Evolutionary conservation across 2,797 vertebrate species (phyloP).

Genomic region (Sebastiscus albofasciatus): DNA sequence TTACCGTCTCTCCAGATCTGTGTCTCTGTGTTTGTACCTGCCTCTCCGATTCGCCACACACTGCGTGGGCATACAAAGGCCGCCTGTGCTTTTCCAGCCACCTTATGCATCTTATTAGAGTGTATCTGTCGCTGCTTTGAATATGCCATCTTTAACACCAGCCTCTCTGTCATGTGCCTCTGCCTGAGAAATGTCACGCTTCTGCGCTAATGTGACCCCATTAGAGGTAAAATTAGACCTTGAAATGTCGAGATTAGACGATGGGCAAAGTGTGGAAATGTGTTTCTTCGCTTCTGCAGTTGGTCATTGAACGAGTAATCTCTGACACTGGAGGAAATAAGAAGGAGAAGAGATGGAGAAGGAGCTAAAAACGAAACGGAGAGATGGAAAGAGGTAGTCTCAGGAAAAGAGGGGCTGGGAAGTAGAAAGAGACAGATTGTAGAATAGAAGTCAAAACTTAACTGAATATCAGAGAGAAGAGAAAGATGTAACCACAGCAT

Average conservation of each 20-base stretch:
- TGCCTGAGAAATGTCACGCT: background rate
- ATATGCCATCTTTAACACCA: background rate
- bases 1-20: constrained; percentile 34
- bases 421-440: background rate
- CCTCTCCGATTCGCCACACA: background rate
- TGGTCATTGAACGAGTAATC: background rate
- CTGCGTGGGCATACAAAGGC: background rate
- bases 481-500: background rate
- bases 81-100: background rate
- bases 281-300: background rate
- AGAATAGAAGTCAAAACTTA: background rate
- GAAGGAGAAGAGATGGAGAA: background rate
- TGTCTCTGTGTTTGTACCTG: constrained; percentile 22
- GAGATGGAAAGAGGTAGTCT: constrained; percentile 1
- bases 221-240: constrained; percentile 26
- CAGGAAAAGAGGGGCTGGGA: background rate
- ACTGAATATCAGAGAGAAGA: background rate
- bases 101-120: constrained; percentile 12
- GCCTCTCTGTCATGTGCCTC: background rate
- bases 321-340: background rate
- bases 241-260: background rate
- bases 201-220: constrained; percentile 7
- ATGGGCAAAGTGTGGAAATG: background rate
- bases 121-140: constrained; percentile 23
- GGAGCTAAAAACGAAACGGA: background rate